Evolutionary conservation across 2,888 invertebrate species (phyloP).

Genomic region (Parnassius mnemosyne): DNA sequence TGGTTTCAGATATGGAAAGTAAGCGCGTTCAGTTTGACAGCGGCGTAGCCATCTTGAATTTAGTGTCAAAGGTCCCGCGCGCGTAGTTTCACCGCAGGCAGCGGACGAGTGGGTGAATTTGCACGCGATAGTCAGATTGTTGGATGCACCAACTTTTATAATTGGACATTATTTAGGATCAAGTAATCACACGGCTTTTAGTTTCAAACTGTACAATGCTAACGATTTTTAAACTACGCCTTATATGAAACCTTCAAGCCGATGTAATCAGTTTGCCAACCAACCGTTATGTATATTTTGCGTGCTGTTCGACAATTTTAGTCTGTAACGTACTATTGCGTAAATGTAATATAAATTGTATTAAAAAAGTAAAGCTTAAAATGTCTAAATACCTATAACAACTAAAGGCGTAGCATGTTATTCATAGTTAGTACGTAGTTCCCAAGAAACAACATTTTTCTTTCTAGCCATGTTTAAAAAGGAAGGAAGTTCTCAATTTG

Average conservation of each 20-base stretch:
- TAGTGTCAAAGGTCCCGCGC: slow-evolving; percentile 67
- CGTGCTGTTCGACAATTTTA: background rate
- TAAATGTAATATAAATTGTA: too few species aligned
- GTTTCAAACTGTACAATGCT: slow-evolving; percentile 27
- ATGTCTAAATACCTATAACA: too few species aligned
- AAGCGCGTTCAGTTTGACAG: slow-evolving; percentile 66
- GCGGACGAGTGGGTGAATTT: slow-evolving; percentile 58
- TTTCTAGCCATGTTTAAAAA: too few species aligned
- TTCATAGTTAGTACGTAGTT: too few species aligned
- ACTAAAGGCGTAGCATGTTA: too few species aligned
- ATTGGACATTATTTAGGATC: slow-evolving; percentile 48
- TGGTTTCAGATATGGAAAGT: slow-evolving; percentile 62
- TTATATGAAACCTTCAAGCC: background rate
- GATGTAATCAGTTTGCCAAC: background rate
- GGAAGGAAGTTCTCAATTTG: too few species aligned
- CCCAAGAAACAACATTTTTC: too few species aligned
- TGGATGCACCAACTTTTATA: slow-evolving; percentile 39
- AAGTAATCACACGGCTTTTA: slow-evolving; percentile 38
- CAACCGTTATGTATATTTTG: background rate
- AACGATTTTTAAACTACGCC: slow-evolving; percentile 15
- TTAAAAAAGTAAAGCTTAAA: too few species aligned
- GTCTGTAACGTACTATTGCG: too few species aligned
- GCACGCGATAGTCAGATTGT: slow-evolving; percentile 45
- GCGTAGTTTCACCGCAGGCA: slow-evolving; percentile 58
- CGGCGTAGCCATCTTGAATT: slow-evolving; percentile 64